A percentile compares a stretch with the other conserved stretches of the same genome.
Conservation (phyloP, 2,797 vertebrate species). For the Labroides dimidiatus region DNA sequence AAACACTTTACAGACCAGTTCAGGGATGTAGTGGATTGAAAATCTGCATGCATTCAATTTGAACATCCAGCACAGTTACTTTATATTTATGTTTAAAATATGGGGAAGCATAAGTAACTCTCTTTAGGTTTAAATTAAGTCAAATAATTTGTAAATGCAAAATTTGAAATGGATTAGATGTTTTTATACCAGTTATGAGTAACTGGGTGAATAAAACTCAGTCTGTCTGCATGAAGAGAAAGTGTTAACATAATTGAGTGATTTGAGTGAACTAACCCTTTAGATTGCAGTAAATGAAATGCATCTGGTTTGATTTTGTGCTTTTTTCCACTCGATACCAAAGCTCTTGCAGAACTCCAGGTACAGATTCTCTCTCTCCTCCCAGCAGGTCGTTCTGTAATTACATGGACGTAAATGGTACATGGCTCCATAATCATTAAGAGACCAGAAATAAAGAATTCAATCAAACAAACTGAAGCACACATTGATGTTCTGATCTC, state of each 20-base stretch:
- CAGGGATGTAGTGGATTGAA: too few relatives aligned
- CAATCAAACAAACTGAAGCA: conserved; percentile 35
- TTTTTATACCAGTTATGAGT: too few relatives aligned
- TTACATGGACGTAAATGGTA: conserved; percentile 82
- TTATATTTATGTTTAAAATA: too few relatives aligned
- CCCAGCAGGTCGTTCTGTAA: conserved; percentile 58
- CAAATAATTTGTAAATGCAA: too few relatives aligned
- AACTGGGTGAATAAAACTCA: too few relatives aligned
- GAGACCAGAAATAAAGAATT: conserved; percentile 17
- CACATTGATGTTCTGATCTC: conserved; percentile 25
- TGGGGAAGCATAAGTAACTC: too few relatives aligned
- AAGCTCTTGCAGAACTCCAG: conserved; percentile 83
- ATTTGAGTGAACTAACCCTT: conserved; percentile 13
- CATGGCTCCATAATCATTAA: conserved; percentile 48
- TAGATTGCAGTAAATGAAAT: conserved; percentile 30
- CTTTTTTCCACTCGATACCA: conserved; percentile 72
- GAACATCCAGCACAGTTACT: too few relatives aligned
- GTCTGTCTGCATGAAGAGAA: too few relatives aligned
- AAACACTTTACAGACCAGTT: too few relatives aligned
- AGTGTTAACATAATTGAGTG: neutral
- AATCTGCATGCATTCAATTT: too few relatives aligned
- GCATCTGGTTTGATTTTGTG: conserved; percentile 61
- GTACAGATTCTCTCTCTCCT: conserved; percentile 78
- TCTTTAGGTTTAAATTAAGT: too few relatives aligned
- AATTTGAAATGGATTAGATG: too few relatives aligned